phyloP scores from a whole-genome alignment of 2,113 vertebrate genomes.

The Spilogale gracilis region DNA sequence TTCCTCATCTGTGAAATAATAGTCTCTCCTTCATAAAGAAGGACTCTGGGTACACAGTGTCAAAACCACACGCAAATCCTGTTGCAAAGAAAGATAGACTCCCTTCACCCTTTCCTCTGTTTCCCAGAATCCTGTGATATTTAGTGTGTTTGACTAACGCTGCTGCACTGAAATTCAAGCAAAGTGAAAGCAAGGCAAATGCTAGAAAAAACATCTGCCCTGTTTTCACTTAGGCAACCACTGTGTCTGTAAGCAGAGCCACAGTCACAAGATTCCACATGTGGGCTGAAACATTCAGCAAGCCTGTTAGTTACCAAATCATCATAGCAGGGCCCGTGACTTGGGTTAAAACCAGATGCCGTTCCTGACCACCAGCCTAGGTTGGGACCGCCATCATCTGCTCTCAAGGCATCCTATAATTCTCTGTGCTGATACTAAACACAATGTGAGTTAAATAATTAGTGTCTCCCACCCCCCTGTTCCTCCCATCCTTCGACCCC shows the following conservation, averaged over 20 bases:
- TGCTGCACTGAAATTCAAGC: background rate
- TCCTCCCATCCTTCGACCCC: background rate
- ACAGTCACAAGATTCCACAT: background rate
- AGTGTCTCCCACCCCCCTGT: background rate
- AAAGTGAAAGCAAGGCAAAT: background rate
- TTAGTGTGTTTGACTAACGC: background rate
- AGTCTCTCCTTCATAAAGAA: background rate
- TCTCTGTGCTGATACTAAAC: background rate
- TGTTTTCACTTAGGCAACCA: background rate
- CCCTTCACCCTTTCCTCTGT: background rate
- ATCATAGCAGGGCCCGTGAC: background rate
- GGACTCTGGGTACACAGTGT: background rate
- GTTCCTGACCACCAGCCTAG: background rate
- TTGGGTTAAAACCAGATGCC: background rate
- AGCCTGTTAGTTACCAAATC: background rate
- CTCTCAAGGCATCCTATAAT: background rate
- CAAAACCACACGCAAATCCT: background rate
- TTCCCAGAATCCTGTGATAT: background rate
- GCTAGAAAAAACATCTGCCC: background rate
- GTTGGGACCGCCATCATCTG: background rate
- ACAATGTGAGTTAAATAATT: background rate
- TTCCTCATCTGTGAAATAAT: slow-evolving; percentile 22
- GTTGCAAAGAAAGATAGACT: background rate
- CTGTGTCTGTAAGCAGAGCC: background rate
- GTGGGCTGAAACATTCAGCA: slow-evolving; percentile 17